phyloP scores from a whole-genome alignment of 2,113 vertebrate genomes.

The Cygnus buccinator region DNA sequence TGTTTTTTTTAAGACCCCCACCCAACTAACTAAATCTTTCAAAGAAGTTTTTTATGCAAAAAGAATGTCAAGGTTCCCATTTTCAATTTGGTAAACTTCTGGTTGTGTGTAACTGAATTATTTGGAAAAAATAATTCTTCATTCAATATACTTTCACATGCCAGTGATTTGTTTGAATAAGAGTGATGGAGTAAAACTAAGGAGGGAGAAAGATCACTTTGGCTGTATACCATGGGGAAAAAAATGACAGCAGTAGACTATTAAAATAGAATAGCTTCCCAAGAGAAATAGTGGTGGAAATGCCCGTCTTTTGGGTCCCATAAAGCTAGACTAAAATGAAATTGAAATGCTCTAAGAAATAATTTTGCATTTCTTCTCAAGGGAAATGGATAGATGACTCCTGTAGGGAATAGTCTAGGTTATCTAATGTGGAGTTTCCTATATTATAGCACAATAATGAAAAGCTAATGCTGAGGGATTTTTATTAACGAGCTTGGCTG shows the following conservation, averaged over 20 bases:
- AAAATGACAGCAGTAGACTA: not conserved
- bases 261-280: constrained; percentile 1
- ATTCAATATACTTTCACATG: not conserved
- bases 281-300: not conserved
- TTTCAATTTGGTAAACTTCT: not conserved
- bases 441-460: not conserved
- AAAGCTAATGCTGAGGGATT: not conserved
- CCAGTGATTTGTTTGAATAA: not conserved
- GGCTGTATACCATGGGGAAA: not conserved
- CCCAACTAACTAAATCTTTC: not conserved
- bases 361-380: constrained; percentile 26
- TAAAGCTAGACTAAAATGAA: constrained; percentile 45
- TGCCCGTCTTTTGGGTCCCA: not conserved
- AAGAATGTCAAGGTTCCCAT: not conserved
- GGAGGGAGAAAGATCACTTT: not conserved
- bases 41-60: not conserved
- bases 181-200: constrained; percentile 29
- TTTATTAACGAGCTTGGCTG: constrained; percentile 3
- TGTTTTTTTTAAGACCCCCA: not conserved
- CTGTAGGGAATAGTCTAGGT: not conserved
- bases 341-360: constrained; percentile 13
- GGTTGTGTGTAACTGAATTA: not conserved
- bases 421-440: not conserved
- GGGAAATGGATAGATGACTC: not conserved
- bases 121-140: not conserved